These are phyloP conservation scores for Phymatocera aterrima DNA, from an alignment of 2,888 invertebrate genomes.

Conservation along the genomic window DNA sequence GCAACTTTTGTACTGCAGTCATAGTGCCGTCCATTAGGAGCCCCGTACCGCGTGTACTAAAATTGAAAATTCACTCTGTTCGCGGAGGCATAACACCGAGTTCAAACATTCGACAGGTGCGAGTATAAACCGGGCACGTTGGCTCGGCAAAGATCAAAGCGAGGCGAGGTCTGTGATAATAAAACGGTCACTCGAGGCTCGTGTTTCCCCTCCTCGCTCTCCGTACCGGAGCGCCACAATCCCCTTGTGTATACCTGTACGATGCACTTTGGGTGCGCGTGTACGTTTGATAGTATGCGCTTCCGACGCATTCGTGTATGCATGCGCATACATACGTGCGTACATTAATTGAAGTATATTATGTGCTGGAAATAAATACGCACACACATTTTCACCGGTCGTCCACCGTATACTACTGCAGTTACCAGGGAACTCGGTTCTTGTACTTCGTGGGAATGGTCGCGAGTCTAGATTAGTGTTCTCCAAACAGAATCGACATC, in stretches of 20 bases:
- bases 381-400: neutral
- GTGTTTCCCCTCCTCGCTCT: constrained; percentile 7
- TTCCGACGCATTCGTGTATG: neutral
- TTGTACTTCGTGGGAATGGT: no score
- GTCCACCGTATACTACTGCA: neutral
- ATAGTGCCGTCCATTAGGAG: neutral
- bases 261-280: neutral
- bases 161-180: constrained; percentile 27
- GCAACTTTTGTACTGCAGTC: neutral
- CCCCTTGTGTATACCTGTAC: neutral
- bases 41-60: neutral
- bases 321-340: neutral
- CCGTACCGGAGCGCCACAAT: neutral
- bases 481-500: no score
- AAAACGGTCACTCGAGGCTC: constrained; percentile 36
- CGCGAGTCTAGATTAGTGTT: no score
- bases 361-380: neutral
- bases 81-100: constrained; percentile 7
- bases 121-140: constrained; percentile 11
- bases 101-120: constrained; percentile 36
- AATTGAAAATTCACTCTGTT: neutral
- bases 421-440: neutral
- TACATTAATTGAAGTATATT: no score
- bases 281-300: neutral
- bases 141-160: constrained; percentile 24